phyloP scores from a whole-genome alignment of 1,140 invertebrate genomes.

The Drosophila ercepeae region DNA sequence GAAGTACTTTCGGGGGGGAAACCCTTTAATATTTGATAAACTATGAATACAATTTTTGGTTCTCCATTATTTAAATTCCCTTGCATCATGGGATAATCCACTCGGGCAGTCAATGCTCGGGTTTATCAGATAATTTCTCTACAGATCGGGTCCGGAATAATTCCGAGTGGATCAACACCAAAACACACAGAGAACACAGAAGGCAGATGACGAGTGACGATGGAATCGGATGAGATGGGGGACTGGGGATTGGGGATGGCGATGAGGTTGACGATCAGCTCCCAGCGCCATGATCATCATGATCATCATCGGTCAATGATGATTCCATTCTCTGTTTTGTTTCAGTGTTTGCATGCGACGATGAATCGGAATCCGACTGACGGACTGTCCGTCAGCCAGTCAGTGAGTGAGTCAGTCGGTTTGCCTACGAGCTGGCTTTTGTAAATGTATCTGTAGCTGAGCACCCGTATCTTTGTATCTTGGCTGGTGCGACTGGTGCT shows the following conservation, averaged over 20 bases:
- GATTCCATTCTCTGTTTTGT: constrained; percentile 51
- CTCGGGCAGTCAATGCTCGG: constrained; percentile 26
- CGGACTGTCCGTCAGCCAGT: constrained; percentile 8
- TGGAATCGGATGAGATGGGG: not conserved
- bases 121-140: constrained; percentile 23
- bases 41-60: not conserved
- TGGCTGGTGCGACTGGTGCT: constrained; percentile 2
- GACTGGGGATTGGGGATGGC: not conserved
- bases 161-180: constrained; percentile 29
- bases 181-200: constrained; percentile 22
- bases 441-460: constrained; percentile 30
- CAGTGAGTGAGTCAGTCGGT: constrained; percentile 9
- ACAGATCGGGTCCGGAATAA: constrained; percentile 5
- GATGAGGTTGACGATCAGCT: constrained; percentile 30
- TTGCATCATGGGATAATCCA: constrained; percentile 23
- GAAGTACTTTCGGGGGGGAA: constrained; percentile 2
- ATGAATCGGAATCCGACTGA: constrained; percentile 42
- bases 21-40: no score
- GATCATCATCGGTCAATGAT: constrained; percentile 58
- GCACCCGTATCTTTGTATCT: constrained; percentile 20
- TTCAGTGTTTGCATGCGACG: constrained; percentile 62
- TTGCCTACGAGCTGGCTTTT: constrained; percentile 18
- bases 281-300: constrained; percentile 32
- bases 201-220: constrained; percentile 28
- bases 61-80: not conserved